Base-by-base conservation (phyloP, 2,888 invertebrate species). In the Drosophila siamana region DNA sequence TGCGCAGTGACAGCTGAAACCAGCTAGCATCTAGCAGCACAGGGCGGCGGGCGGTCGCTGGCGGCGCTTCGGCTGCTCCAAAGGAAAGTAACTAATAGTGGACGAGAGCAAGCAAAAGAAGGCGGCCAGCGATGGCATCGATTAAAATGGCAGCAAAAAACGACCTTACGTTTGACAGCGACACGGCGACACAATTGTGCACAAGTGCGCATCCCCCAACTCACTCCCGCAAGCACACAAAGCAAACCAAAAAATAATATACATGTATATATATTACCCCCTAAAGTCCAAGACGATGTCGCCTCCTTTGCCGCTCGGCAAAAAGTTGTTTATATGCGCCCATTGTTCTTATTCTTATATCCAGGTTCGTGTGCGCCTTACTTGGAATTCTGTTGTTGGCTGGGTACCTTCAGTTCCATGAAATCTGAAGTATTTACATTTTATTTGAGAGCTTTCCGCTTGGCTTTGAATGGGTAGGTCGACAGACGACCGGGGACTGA, bases 361-460 rank as follows among this genome's bases (percentile, higher is more conserved):
- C 55, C 57, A 15, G 30, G 51, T 50, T 38, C 68, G 55, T 52
- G 62, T 64, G 69, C 59, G 67, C 74, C 69, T 82, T 82, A 79
- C 76, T 55, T 67, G 76, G 83, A 82, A 82, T 72, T 75, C 63
- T 63, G 57, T 67, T 66, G 57, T 67, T 66, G 76, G 65, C 66
- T 72, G 47, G 51, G 68, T 72, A 56, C 73, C 70, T 82, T 52
- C 69, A 81, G 40, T 85, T 85, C 72, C 79, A 50, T 69, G 83
- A 80, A 84, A 84, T 84, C 78, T 84, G 52, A 78, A 80, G 85
- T 84, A 80, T 84, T 83, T 80, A 79, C 79, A 83, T 80, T 80
- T 79, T 72, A 71, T 75, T 80, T 43, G 52, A 79, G 83, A 47
- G 69, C 75, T 64, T 64, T 60, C 43, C 33, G 59, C 41, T 48